Evolutionary conservation across 1,140 invertebrate genomes (phyloP).

Genomic region (Maconellicoccus hirsutus): DNA sequence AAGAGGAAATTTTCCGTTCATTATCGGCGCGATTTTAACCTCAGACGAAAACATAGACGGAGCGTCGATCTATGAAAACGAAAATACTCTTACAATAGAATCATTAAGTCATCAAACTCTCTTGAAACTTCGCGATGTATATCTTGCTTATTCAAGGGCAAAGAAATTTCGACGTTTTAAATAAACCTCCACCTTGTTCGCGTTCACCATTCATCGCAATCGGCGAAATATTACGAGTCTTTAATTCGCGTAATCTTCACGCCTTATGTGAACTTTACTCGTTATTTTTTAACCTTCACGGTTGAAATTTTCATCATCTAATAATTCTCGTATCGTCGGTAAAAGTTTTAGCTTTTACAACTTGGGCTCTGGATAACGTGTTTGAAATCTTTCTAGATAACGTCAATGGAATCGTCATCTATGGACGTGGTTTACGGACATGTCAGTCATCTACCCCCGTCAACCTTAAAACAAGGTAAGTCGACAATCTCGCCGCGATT

Average conservation of each 20-base stretch:
- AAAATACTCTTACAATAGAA: too few species aligned
- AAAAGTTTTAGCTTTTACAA: not conserved
- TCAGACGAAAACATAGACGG: too few species aligned
- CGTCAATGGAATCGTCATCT: slow-evolving; percentile 20
- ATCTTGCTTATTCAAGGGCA: too few species aligned
- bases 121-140: too few species aligned
- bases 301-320: not conserved
- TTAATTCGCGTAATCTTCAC: not conserved
- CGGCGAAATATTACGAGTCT: not conserved
- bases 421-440: slow-evolving; percentile 21
- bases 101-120: too few species aligned
- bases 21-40: too few species aligned
- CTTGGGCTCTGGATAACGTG: not conserved
- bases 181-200: too few species aligned
- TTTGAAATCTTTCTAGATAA: not conserved
- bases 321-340: not conserved
- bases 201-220: too few species aligned
- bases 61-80: too few species aligned
- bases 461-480: slow-evolving; percentile 21
- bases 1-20: too few species aligned
- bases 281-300: not conserved
- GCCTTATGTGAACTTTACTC: not conserved
- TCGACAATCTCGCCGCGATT: not conserved
- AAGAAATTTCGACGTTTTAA: too few species aligned
- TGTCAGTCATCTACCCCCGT: slow-evolving; percentile 15